These are phyloP conservation scores for Smithornis capensis DNA, from an alignment of 2,113 vertebrate genomes.

Conservation along the genomic window DNA sequence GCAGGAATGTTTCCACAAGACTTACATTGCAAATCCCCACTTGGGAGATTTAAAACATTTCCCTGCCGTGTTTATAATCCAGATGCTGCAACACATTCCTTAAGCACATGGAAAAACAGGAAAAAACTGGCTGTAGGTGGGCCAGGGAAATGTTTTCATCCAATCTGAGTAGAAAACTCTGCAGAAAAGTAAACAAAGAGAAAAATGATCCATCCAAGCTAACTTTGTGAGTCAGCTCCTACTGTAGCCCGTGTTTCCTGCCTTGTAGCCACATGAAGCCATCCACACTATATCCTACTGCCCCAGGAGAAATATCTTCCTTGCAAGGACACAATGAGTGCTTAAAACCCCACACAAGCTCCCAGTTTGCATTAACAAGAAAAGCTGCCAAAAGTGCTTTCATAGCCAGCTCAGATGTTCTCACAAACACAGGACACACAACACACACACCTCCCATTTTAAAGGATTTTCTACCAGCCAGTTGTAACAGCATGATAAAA, in stretches of 20 bases:
- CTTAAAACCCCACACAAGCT: not conserved
- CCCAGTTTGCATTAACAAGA: not conserved
- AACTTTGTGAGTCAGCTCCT: not conserved
- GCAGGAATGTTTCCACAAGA: slow-evolving; percentile 28
- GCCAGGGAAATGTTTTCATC: not conserved
- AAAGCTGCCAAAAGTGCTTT: not conserved
- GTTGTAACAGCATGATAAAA: not conserved
- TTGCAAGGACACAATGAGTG: not conserved
- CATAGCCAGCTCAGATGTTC: not conserved
- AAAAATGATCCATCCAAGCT: not conserved
- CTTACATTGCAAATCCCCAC: not conserved
- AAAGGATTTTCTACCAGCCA: not conserved
- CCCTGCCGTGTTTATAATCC: not conserved
- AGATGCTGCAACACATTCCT: rapidly evolving
- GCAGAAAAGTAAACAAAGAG: not conserved
- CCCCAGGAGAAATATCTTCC: not conserved
- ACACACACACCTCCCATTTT: rapidly evolving
- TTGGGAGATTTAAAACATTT: slow-evolving; percentile 47
- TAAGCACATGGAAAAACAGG: not conserved
- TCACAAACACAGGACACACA: not conserved
- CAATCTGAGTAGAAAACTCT: not conserved
- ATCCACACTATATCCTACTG: not conserved
- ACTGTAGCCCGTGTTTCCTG: not conserved
- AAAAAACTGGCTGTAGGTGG: not conserved
- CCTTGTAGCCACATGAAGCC: not conserved